phyloP scores from a whole-genome alignment of 1,140 invertebrate genomes.

The Odontomachus brunneus region DNA sequence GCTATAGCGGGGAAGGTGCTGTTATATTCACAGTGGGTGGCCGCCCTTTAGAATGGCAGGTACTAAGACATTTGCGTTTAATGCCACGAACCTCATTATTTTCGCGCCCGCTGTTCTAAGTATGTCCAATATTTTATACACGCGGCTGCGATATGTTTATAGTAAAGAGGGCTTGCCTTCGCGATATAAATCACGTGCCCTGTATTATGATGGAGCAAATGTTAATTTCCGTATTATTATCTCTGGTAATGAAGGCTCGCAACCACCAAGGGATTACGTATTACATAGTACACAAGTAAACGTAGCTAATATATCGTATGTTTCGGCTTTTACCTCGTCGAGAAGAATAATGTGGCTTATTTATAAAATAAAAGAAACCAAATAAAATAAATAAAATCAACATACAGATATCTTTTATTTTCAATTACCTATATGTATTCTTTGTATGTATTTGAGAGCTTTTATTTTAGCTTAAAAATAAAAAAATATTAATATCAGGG shows the following conservation, averaged over 20 bases:
- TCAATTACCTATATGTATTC: too few relatives aligned
- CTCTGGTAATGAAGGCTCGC: not conserved
- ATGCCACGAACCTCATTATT: slow-evolving; percentile 55
- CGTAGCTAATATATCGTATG: not conserved
- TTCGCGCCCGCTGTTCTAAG: slow-evolving; percentile 48
- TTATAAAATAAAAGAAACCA: too few relatives aligned
- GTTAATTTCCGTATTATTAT: slow-evolving; percentile 17
- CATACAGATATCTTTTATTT: not conserved
- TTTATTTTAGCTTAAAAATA: too few relatives aligned
- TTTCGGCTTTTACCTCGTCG: not conserved
- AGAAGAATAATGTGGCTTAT: not conserved
- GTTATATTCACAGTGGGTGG: slow-evolving; percentile 32
- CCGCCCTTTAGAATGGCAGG: slow-evolving; percentile 28
- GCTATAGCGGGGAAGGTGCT: not conserved
- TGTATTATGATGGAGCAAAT: slow-evolving; percentile 11
- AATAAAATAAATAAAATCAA: not conserved
- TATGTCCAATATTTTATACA: slow-evolving; percentile 30
- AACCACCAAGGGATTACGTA: too few relatives aligned
- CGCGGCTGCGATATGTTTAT: not conserved
- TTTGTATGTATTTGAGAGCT: too few relatives aligned
- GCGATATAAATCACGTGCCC: slow-evolving; percentile 14
- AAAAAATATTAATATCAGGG: too few relatives aligned
- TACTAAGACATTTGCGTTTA: slow-evolving; percentile 47
- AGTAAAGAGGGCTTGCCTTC: slow-evolving; percentile 9
- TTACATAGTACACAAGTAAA: not conserved